A percentile compares a stretch with the other conserved stretches of the same genome.
Conservation (phyloP, 2,888 invertebrate genomes). For the Octonoba sinensis region DNA sequence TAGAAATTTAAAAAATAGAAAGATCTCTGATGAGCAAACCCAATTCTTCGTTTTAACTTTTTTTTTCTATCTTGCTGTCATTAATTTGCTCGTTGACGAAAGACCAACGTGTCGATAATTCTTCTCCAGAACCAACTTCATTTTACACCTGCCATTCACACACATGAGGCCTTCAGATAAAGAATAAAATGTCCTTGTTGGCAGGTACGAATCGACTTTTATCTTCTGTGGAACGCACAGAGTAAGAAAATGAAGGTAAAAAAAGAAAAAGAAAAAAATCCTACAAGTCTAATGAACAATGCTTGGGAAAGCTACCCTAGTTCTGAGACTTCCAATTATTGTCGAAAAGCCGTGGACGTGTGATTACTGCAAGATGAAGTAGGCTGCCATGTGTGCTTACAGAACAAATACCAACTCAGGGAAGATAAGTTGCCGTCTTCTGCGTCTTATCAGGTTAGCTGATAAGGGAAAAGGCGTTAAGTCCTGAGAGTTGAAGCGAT, state of each 20-base stretch:
- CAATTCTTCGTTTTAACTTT: no score
- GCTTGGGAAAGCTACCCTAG: conserved; percentile 1
- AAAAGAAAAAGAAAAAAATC: neutral
- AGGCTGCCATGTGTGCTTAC: conserved; percentile 1
- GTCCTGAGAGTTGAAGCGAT: neutral
- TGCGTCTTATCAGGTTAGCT: conserved; percentile 27
- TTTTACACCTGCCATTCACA: no score
- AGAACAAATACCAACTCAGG: conserved; percentile 43
- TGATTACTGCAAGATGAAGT: conserved; percentile 58
- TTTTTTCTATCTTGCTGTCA: no score
- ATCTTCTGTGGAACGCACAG: conserved; percentile 12
- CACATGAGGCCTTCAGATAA: no score
- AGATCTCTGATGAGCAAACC: no score
- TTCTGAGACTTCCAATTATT: conserved; percentile 43
- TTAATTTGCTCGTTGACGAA: no score
- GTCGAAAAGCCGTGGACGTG: conserved; percentile 46
- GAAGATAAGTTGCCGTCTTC: conserved; percentile 49
- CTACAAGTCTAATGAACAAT: neutral
- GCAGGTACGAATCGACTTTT: conserved; percentile 22
- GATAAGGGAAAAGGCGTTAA: conserved; percentile 48
- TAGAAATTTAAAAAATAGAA: no score
- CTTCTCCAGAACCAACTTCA: no score
- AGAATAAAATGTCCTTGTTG: neutral
- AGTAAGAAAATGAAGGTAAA: no score
- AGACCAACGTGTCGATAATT: no score